These are phyloP conservation scores for Lepas anatifera DNA, from an alignment of 2,888 invertebrate genomes.

Conservation along the genomic window DNA sequence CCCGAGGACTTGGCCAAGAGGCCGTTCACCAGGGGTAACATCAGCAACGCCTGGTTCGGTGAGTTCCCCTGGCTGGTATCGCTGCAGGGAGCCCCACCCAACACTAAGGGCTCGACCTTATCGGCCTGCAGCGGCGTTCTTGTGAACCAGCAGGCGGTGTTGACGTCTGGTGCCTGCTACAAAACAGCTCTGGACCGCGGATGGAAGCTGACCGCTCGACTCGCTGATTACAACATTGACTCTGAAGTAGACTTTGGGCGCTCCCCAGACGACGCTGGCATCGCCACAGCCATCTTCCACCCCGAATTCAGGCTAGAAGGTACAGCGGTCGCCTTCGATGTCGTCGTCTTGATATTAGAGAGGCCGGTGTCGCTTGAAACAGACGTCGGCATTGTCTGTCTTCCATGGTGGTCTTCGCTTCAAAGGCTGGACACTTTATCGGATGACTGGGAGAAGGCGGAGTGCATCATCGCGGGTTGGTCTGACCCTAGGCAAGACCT, in stretches of 20 bases:
- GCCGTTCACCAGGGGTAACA: no score
- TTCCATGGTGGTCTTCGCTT: neutral
- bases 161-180: neutral
- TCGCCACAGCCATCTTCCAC: neutral
- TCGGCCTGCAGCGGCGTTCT: neutral
- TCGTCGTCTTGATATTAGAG: neutral
- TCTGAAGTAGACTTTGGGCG: neutral
- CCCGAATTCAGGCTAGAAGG: neutral
- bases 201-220: neutral
- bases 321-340: neutral
- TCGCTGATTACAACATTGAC: neutral
- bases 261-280: neutral
- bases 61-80: constrained; percentile 6
- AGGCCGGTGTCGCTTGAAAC: neutral
- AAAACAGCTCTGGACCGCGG: neutral
- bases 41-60: neutral
- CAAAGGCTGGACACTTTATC: neutral
- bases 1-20: neutral
- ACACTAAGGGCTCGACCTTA: neutral
- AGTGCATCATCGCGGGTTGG: neutral
- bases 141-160: neutral
- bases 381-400: neutral
- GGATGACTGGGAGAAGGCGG: neutral
- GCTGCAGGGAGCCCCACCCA: neutral
- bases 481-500: neutral